Evolutionary conservation across 2,888 invertebrate species (phyloP).

Genomic region (Ceraclea dissimilis): DNA sequence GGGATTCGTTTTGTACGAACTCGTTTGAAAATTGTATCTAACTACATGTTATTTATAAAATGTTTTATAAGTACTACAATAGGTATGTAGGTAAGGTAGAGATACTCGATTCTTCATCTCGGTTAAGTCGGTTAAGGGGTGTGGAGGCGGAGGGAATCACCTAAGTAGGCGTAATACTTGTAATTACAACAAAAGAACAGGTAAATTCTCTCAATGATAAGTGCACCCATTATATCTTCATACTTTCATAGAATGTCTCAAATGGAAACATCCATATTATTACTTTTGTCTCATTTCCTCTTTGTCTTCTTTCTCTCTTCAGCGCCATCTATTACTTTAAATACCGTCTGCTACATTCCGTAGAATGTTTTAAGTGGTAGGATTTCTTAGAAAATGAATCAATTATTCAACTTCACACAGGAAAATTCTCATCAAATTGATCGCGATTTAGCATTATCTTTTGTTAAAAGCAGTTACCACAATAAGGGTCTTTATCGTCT

Average conservation of each 20-base stretch:
- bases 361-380: not conserved
- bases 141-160: no score
- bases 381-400: conserved; percentile 1
- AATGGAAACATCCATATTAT: no score
- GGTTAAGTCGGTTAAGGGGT: no score
- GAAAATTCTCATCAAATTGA: conserved; percentile 2
- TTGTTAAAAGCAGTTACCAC: conserved; percentile 1
- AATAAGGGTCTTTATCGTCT: not conserved
- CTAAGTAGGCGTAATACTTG: no score
- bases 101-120: no score
- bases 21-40: no score
- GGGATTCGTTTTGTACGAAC: no score
- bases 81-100: no score
- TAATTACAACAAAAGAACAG: not conserved
- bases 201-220: not conserved
- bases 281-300: no score
- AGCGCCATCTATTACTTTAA: not conserved
- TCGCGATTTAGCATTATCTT: not conserved
- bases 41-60: no score
- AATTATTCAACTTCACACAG: not conserved
- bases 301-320: not conserved
- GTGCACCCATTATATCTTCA: not conserved
- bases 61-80: no score
- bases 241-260: no score
- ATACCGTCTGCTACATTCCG: not conserved